These are phyloP conservation scores for Lepidocyrtinus sp. DNA, from an alignment of 2,888 invertebrate species.

Conservation along the genomic window DNA sequence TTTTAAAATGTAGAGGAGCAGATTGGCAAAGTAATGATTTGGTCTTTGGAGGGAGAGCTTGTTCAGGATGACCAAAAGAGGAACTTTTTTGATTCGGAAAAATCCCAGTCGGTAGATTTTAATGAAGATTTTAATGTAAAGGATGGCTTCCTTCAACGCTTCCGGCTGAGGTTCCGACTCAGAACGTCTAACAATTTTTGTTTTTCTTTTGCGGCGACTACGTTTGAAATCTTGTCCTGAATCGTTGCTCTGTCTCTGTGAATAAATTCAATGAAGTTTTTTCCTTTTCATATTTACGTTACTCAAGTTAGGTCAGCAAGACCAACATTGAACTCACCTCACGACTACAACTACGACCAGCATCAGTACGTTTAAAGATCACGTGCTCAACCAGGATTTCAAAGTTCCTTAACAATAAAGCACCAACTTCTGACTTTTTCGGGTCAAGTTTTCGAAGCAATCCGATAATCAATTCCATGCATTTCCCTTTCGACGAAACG, in stretches of 20 bases:
- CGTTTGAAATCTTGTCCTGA: not conserved
- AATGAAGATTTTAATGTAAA: constrained; percentile 26
- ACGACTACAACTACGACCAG: too few relatives aligned
- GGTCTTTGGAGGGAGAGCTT: constrained; percentile 6
- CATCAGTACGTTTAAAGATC: not conserved
- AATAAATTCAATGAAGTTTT: too few relatives aligned
- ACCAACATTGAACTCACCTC: too few relatives aligned
- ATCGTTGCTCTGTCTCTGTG: not conserved
- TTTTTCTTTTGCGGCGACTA: not conserved
- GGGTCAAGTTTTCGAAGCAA: not conserved
- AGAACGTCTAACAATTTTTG: too few relatives aligned
- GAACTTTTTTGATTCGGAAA: not conserved
- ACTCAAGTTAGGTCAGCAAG: too few relatives aligned
- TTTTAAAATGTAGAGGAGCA: constrained; percentile 25
- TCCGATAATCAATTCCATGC: constrained; percentile 6
- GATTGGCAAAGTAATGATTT: constrained; percentile 24
- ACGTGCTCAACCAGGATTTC: not conserved
- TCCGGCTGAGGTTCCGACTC: not conserved
- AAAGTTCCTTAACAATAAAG: not conserved
- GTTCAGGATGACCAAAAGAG: constrained; percentile 5
- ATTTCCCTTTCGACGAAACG: constrained; percentile 1
- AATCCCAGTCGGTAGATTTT: constrained; percentile 21
- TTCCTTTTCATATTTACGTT: too few relatives aligned
- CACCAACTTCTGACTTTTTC: not conserved
- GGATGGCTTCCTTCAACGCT: not conserved